A percentile compares a stretch with the other conserved stretches of the same genome.
These are phyloP conservation scores for Artemisiospiza belli DNA, from an alignment of 2,113 vertebrate species.

Conservation along the genomic window DNA sequence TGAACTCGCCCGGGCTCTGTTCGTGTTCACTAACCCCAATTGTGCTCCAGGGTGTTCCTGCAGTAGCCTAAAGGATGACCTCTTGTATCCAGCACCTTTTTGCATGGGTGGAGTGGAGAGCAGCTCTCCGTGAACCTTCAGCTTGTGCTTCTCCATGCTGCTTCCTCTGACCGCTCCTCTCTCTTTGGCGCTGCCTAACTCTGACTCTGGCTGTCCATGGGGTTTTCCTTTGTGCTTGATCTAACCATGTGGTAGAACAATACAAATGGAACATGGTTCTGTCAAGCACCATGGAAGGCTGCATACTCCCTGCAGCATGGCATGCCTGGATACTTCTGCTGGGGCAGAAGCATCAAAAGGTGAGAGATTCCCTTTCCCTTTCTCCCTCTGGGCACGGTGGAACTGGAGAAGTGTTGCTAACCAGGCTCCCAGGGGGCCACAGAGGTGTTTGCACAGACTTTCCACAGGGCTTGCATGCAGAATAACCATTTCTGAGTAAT, in stretches of 20 bases:
- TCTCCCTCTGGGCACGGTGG: conserved; percentile 15
- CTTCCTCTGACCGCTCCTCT: conserved; percentile 89
- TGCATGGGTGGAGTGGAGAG: conserved; percentile 73
- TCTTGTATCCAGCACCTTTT: conserved; percentile 62
- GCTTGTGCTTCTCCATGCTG: conserved; percentile 82
- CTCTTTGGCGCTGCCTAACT: conserved; percentile 84
- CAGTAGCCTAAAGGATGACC: conserved; percentile 54
- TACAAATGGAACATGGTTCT: conserved; percentile 99
- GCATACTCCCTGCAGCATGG: conserved; percentile 90
- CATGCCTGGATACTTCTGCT: conserved; percentile 83
- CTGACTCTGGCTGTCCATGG: conserved; percentile 85
- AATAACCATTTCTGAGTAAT: conserved; percentile 45
- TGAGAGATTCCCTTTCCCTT: conserved; percentile 65
- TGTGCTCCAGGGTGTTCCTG: conserved; percentile 60
- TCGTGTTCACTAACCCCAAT: conserved; percentile 64
- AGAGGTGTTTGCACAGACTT: background rate
- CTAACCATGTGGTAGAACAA: conserved; percentile 99
- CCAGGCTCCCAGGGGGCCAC: background rate
- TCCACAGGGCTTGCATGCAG: conserved; percentile 38
- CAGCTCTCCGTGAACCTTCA: conserved; percentile 75
- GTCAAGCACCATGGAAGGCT: conserved; percentile 99
- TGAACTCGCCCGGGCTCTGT: background rate
- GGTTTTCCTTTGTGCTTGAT: conserved; percentile 99
- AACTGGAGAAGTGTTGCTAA: background rate
- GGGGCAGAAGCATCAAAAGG: conserved; percentile 77